Conservation (phyloP, 2,888 invertebrate genomes). For the Drosophila subquinaria region DNA sequence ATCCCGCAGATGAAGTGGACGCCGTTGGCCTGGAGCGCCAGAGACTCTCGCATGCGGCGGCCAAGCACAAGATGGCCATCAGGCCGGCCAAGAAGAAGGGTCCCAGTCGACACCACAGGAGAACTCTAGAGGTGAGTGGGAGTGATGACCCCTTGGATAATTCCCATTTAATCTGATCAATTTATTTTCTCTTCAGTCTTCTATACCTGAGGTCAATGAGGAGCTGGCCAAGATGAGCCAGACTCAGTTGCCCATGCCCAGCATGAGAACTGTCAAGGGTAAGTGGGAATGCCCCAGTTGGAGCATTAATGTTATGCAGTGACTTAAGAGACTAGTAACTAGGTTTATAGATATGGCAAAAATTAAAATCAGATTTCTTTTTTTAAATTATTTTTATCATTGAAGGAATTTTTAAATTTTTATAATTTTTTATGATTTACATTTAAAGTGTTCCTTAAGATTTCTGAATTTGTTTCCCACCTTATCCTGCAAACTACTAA, state of each 20-base stretch:
- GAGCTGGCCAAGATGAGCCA: slow-evolving; percentile 89
- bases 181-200: slow-evolving; percentile 85
- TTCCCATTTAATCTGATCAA: background rate
- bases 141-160: background rate
- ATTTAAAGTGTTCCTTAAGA: no score
- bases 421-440: no score
- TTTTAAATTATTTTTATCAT: no score
- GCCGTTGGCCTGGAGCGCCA: slow-evolving; percentile 79
- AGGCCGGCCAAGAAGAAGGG: slow-evolving; percentile 91
- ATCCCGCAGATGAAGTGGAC: slow-evolving; percentile 80
- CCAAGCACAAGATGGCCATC: slow-evolving; percentile 92
- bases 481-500: no score
- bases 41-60: slow-evolving; percentile 92
- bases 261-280: slow-evolving; percentile 51
- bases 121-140: slow-evolving; percentile 86
- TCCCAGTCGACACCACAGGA: slow-evolving; percentile 89
- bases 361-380: no score
- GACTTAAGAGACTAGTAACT: no score
- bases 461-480: no score
- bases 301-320: no score
- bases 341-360: no score
- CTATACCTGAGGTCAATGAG: slow-evolving; percentile 92
- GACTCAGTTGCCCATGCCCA: slow-evolving; percentile 81
- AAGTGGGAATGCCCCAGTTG: slow-evolving; percentile 5
- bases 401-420: no score